Evolutionary conservation across 1,140 invertebrate species (phyloP).

Genomic region (Pseudobourletiella spinata): DNA sequence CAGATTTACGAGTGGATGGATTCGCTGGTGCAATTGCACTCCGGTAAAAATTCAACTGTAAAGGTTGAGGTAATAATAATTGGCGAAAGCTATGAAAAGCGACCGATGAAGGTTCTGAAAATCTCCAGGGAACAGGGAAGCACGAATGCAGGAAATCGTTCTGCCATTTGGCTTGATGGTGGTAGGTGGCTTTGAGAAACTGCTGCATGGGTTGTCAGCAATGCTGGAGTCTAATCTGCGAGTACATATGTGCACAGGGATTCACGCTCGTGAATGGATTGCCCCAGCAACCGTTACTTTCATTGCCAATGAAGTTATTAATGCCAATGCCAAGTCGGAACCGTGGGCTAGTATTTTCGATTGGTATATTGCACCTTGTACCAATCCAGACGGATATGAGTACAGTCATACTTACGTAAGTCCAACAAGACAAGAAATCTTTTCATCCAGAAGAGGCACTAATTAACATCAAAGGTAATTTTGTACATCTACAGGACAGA

Average conservation of each 20-base stretch:
- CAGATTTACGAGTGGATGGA: conserved; percentile 34
- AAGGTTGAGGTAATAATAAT: conserved; percentile 20
- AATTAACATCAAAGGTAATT: neutral
- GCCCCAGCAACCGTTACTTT: conserved; percentile 15
- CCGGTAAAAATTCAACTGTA: too few species aligned
- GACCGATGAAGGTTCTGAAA: too few species aligned
- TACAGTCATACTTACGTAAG: conserved; percentile 12
- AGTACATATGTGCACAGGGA: too few species aligned
- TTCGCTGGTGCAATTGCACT: conserved; percentile 11
- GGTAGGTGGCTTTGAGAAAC: too few species aligned
- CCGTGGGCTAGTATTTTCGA: conserved; percentile 1
- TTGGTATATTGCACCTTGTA: conserved; percentile 11
- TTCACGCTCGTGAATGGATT: conserved; percentile 16
- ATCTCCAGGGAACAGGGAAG: too few species aligned
- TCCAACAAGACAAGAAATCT: too few species aligned
- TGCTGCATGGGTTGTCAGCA: too few species aligned
- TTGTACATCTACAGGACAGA: conserved; percentile 19
- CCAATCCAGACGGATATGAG: conserved; percentile 24
- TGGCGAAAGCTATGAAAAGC: conserved; percentile 63
- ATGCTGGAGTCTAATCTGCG: too few species aligned
- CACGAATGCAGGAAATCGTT: too few species aligned
- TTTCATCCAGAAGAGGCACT: neutral
- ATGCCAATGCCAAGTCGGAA: neutral
- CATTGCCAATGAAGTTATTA: conserved; percentile 13
- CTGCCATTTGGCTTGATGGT: too few species aligned